Base-by-base conservation (phyloP, 2,888 invertebrate species). In the Thumatha senex region DNA sequence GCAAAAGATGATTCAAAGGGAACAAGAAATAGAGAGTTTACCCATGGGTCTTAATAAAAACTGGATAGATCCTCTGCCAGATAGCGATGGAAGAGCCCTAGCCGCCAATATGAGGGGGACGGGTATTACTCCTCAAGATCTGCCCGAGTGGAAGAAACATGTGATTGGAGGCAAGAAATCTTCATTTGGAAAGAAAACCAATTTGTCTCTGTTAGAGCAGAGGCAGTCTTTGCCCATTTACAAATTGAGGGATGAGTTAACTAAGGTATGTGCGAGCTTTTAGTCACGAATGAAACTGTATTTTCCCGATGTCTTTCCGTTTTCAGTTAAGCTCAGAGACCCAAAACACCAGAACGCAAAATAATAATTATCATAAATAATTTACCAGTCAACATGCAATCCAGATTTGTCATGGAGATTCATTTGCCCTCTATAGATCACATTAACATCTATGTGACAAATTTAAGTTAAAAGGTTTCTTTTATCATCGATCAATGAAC, bases 91-190 rank as follows among this genome's bases (percentile, higher is more conserved):
- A 0, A 91, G 95, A 39, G 93, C 95, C 0, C 74, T 95, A 12
- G 95, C 96, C 0, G 95, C 96, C 0, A 96, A 96, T 68, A 95
- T 96, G 93, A 92, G 98, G 42, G 98, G 98, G 0, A 94, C 97
- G 18, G 98, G 97, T 0, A 88, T 96, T 14, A 94, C 96, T 45
- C 94, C 95, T 0, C 96, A 96, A 78, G 99, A 99, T 75, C 92
- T 99, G 57, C 99, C 99, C 0, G 99, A 99, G 82, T 99, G 99
- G 99, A 99, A 99, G 85, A 98, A 98, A 73, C 98, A 99, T 76
- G 98, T 99, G 0, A 98, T 98, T 51, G 99, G 98, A 1, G 99
- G 98, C 0, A 98, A 98, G 80, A 99, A 99, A 80, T 98, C 98
- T 0, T 98, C 99, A 0, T 99, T 98, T 76, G 99, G 99, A 36